Evolutionary conservation across 2,888 invertebrate species (phyloP), one percentile per base, ranked within the genome.

Genomic region (Drosophila maculinotata): DNA sequence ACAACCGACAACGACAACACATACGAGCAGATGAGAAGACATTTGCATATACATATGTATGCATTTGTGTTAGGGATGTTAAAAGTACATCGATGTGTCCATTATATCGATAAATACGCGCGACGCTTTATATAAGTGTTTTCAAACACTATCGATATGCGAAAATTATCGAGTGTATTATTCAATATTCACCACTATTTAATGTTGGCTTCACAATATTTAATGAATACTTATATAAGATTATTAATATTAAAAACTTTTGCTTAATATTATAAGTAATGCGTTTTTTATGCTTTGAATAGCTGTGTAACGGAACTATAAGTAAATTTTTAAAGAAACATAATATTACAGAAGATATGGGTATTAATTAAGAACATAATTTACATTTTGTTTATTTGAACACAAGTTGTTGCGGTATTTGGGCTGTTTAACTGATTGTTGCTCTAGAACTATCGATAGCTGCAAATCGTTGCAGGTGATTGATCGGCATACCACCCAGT

Each of bases 1-100:
- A 67, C 56, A 70, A 41, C 76, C 79, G 83, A 77, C 76, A 59
- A 74, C 79, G 83, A 77, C 76, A 59, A 74, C 83, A 69, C 51
- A 60, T 64, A 79, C 76, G 67, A 45, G 77, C 77, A 77, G 73
- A 77, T 73, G 73, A 72, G 77, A 76, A 73, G 66, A 73, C 74
- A 77, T 74, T 70, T 75, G 79, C 76, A 79, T 69, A 62, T 65
- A 75, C 56, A 57, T 65, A 64, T 81, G 60, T 79, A 80, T 83
- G 76, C 79, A 82, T 79, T 71, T 82, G 73, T 69, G 33, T 72
- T 69, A 69, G 69, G 53, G 68, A 68, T 68, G 68, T 54, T 33
- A 70, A 33, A 49, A 39, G 45, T 49, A 39, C 39, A 41, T 54
- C 68, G 72, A 69, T 57, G 23, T 68, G 3, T 51, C 42, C 4